Percentiles rank a stretch among this genome's conserved stretches.
Evolutionary conservation across 2,797 vertebrate species (phyloP).

Genomic region (Gila robusta): DNA sequence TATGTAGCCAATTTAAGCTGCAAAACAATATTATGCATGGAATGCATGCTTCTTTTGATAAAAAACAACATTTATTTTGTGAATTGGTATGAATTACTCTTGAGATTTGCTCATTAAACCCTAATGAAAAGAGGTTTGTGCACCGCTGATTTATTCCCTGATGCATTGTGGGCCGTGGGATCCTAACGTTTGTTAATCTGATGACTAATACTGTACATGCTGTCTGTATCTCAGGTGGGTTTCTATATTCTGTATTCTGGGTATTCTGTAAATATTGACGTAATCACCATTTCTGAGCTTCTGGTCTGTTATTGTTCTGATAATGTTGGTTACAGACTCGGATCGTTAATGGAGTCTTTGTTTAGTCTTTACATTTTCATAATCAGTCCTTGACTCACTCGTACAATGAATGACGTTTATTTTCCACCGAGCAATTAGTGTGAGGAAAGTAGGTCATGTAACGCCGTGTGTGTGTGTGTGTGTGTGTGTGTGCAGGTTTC

Average conservation of each 20-base stretch:
- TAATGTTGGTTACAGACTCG: constrained; percentile 31
- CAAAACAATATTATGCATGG: not conserved
- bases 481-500: not conserved
- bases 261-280: not conserved
- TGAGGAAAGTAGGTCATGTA: constrained; percentile 51
- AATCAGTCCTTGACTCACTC: constrained; percentile 40
- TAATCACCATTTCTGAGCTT: not conserved
- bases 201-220: not conserved
- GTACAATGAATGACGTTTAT: constrained; percentile 39
- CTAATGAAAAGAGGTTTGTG: not conserved
- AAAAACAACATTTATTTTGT: not conserved
- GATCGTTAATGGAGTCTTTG: constrained; percentile 39
- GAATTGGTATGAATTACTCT: not conserved
- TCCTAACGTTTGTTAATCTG: not conserved
- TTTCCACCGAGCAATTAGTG: constrained; percentile 45
- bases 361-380: constrained; percentile 46
- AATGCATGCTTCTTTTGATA: not conserved
- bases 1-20: not conserved
- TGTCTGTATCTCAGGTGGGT: not conserved
- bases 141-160: not conserved
- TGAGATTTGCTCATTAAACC: not conserved
- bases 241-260: not conserved
- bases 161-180: not conserved
- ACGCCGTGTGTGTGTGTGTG: not conserved
- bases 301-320: constrained; percentile 5